Percentiles rank a stretch among this genome's conserved stretches.
Conservation (phyloP, 1,140 invertebrate species). For the Heliconius nattereri region DNA sequence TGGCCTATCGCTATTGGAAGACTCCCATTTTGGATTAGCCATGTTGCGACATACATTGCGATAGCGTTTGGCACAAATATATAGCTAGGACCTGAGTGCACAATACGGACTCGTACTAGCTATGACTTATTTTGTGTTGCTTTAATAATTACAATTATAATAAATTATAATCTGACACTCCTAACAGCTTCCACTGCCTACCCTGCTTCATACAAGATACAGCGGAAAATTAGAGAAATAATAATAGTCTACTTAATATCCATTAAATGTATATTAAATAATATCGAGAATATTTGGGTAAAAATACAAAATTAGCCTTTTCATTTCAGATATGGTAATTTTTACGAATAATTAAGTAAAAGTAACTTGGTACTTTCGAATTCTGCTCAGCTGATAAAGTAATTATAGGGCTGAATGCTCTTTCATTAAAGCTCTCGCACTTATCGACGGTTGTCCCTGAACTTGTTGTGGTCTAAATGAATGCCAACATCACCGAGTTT, state of each 20-base stretch:
- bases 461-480: conserved; percentile 44
- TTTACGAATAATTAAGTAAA: not conserved
- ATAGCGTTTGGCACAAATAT: not conserved
- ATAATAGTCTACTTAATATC: too few species aligned
- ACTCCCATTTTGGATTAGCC: conserved; percentile 1
- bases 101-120: not conserved
- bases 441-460: conserved; percentile 48
- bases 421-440: not conserved
- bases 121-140: too few species aligned
- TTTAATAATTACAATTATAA: too few species aligned
- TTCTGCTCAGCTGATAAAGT: not conserved
- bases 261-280: too few species aligned
- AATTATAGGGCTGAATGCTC: not conserved
- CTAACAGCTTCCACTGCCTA: too few species aligned
- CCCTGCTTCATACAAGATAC: too few species aligned
- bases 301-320: not conserved
- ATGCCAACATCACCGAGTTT: conserved; percentile 47
- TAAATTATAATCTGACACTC: too few species aligned
- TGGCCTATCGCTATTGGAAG: not conserved
- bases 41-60: conserved; percentile 9
- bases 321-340: not conserved
- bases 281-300: not conserved
- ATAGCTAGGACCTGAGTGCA: not conserved
- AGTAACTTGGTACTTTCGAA: not conserved
- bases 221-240: too few species aligned